These are phyloP conservation scores for Argyra leucocephala DNA, from an alignment of 2,888 invertebrate species.

Conservation along the genomic window DNA sequence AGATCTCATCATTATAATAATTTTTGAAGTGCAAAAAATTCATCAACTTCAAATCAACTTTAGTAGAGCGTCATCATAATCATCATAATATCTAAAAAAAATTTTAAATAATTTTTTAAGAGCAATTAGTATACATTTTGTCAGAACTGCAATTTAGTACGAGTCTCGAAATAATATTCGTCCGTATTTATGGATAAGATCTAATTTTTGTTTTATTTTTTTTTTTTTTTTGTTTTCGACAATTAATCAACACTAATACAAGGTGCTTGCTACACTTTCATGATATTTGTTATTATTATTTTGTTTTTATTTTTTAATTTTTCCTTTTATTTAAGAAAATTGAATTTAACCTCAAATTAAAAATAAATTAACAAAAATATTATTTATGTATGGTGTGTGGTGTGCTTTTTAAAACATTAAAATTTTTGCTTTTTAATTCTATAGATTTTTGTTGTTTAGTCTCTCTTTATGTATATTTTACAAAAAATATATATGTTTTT, in stretches of 20 bases:
- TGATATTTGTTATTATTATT: neutral
- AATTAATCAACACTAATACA: constrained; percentile 1
- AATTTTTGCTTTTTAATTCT: neutral
- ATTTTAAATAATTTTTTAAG: neutral
- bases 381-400: constrained; percentile 3
- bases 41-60: no score
- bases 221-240: neutral
- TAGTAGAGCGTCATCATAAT: no score
- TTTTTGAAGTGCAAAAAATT: no score
- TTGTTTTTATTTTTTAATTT: neutral
- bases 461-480: no score
- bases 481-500: neutral
- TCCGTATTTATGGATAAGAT: no score
- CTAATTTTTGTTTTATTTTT: neutral
- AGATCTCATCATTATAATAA: no score
- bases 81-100: neutral
- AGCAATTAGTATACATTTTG: neutral
- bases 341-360: constrained; percentile 6
- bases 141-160: neutral
- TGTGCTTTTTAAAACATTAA: neutral
- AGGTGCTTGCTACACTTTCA: neutral
- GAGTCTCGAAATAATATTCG: neutral
- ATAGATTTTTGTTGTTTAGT: no score
- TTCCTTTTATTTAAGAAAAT: neutral
- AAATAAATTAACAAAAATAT: constrained; percentile 4